phyloP scores from a whole-genome alignment of 2,797 vertebrate species.

The Sebastes vulpes region DNA sequence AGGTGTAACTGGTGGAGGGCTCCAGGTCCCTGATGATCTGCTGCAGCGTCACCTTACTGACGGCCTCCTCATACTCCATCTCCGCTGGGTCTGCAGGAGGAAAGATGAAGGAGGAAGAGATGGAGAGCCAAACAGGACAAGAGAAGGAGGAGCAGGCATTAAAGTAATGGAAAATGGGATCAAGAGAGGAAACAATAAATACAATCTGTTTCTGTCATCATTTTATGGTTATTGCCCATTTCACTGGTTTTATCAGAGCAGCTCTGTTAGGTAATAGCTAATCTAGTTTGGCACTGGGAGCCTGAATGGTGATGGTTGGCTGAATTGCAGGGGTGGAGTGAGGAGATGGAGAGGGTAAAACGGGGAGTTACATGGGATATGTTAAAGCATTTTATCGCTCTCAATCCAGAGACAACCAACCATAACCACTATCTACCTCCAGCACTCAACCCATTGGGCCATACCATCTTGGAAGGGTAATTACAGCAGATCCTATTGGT shows the following conservation, averaged over 20 bases:
- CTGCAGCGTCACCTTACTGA: conserved; percentile 96
- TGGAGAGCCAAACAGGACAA: conserved; percentile 10
- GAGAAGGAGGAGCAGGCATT: conserved; percentile 7
- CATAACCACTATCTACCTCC: conserved; percentile 68
- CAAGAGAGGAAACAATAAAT: conserved; percentile 49
- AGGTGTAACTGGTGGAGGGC: conserved; percentile 95
- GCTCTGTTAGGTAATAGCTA: conserved; percentile 58
- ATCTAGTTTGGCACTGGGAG: conserved; percentile 55
- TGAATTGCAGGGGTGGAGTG: conserved; percentile 56
- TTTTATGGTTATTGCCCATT: conserved; percentile 72
- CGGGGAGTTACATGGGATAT: conserved; percentile 32
- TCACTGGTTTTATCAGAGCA: conserved; percentile 62
- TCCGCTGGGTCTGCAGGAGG: conserved; percentile 90
- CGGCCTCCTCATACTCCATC: conserved; percentile 98
- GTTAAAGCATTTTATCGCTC: conserved; percentile 72
- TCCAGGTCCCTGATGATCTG: conserved; percentile 95
- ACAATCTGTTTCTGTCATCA: conserved; percentile 52
- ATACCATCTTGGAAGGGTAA: conserved; percentile 69
- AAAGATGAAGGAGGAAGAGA: conserved; percentile 1
- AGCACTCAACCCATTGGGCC: conserved; percentile 55
- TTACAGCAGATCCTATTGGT: conserved; percentile 75
- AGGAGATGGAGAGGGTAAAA: conserved; percentile 19
- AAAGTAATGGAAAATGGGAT: conserved; percentile 23
- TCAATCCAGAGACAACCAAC: conserved; percentile 69
- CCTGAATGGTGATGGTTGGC: conserved; percentile 22